phyloP scores from a whole-genome alignment of 2,113 vertebrate genomes.

The Morone saxatilis region DNA sequence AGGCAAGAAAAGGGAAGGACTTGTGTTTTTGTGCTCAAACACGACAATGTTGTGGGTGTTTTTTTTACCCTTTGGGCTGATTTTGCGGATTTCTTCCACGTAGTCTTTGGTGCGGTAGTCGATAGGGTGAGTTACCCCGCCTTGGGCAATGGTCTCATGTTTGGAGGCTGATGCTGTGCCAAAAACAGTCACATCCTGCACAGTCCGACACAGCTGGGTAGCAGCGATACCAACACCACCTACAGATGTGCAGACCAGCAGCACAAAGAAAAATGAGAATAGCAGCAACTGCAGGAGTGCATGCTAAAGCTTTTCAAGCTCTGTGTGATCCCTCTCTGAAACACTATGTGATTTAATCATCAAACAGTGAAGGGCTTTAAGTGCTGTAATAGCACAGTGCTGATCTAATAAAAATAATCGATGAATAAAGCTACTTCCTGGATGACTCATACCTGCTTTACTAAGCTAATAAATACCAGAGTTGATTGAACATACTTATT shows the following conservation, averaged over 20 bases:
- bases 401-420: neutral
- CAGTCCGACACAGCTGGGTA: slow-evolving; percentile 92
- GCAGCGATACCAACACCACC: slow-evolving; percentile 95
- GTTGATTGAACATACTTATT: no score
- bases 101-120: slow-evolving; percentile 95
- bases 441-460: neutral
- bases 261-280: neutral
- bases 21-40: neutral
- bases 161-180: slow-evolving; percentile 94
- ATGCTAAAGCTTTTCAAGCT: neutral
- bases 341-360: neutral
- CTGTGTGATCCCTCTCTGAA: neutral
- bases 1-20: neutral
- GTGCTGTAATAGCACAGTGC: neutral
- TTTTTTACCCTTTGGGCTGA: slow-evolving; percentile 91
- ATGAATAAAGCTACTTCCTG: neutral
- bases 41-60: no score
- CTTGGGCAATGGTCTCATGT: slow-evolving; percentile 90
- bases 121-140: slow-evolving; percentile 91
- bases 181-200: slow-evolving; percentile 93
- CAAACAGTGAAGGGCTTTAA: neutral
- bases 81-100: slow-evolving; percentile 90
- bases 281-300: neutral
- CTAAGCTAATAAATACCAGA: neutral
- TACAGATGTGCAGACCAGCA: slow-evolving; percentile 65